Evolutionary conservation across 2,113 vertebrate species (phyloP).

Genomic region (Poeciliopsis prolifica): DNA sequence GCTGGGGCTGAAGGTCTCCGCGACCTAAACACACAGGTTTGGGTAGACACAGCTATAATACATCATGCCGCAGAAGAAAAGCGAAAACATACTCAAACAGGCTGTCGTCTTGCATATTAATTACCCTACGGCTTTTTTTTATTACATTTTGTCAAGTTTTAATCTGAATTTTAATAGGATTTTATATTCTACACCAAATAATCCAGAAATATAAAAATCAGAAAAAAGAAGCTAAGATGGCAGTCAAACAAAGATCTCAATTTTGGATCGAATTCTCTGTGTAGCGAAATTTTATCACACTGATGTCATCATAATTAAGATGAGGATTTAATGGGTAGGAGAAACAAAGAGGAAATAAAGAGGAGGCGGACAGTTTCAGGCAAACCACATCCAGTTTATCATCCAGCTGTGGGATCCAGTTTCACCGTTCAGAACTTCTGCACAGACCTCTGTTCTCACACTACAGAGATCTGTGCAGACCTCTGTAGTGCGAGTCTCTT

Average conservation of each 20-base stretch:
- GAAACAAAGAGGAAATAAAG: not conserved
- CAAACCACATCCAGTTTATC: constrained; percentile 19
- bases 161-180: too few species aligned
- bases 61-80: too few species aligned
- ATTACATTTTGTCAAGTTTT: too few species aligned
- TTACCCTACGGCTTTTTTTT: not conserved
- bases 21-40: constrained; percentile 75
- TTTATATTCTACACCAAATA: not conserved
- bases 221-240: not conserved
- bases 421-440: not conserved
- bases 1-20: constrained; percentile 93
- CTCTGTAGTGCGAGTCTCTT: not conserved
- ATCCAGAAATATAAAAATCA: not conserved
- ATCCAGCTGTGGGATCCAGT: constrained; percentile 12
- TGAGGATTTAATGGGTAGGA: not conserved
- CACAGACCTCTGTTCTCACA: constrained; percentile 7
- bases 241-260: not conserved
- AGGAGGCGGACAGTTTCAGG: not conserved
- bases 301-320: constrained; percentile 1
- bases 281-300: not conserved
- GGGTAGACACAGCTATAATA: not conserved
- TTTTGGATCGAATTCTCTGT: not conserved
- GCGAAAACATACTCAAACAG: not conserved
- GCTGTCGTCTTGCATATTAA: not conserved
- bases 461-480: not conserved